Evolutionary conservation across 2,113 vertebrate genomes (phyloP).

Genomic region (Calidris pugnax): DNA sequence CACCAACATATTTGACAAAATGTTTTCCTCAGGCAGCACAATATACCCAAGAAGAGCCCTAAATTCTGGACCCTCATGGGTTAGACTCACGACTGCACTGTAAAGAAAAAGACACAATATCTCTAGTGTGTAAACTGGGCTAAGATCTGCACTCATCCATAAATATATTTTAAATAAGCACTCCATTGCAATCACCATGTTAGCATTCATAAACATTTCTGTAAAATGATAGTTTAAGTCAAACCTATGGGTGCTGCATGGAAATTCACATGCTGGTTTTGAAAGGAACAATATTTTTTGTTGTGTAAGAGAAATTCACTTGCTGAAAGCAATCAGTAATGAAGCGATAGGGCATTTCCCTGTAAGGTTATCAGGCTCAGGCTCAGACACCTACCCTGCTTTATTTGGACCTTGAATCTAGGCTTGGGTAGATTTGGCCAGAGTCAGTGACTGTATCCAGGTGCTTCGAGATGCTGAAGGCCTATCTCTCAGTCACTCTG

Average conservation of each 20-base stretch:
- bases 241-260: not conserved
- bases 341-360: not conserved
- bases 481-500: not conserved
- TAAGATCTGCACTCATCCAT: not conserved
- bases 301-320: not conserved
- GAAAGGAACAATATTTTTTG: not conserved
- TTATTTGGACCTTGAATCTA: not conserved
- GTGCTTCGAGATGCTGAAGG: not conserved
- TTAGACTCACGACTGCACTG: not conserved
- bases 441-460: not conserved
- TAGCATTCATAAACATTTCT: not conserved
- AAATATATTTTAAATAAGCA: not conserved
- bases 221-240: not conserved
- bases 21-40: not conserved
- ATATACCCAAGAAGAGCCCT: not conserved
- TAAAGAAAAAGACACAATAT: not conserved
- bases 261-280: not conserved
- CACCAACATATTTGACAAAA: not conserved
- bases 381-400: not conserved
- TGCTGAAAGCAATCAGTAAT: not conserved
- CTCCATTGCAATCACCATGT: not conserved
- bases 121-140: not conserved
- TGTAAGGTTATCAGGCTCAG: not conserved
- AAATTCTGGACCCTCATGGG: not conserved
- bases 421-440: not conserved